Conservation (phyloP, 2,888 invertebrate species). For the Ophion obscuratus region DNA sequence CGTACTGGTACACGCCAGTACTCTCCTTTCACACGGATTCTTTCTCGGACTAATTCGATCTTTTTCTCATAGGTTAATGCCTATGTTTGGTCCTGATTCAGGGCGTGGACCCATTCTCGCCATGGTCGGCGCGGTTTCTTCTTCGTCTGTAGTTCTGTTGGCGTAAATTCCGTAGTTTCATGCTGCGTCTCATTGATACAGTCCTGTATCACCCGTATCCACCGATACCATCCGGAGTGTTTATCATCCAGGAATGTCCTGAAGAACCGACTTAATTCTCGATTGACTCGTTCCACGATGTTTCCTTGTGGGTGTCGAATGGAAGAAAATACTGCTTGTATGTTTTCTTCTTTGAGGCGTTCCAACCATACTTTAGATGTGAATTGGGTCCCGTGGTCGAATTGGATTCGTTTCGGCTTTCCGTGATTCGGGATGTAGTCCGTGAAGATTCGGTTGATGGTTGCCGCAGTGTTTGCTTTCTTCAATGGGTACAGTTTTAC, state of each 20-base stretch:
- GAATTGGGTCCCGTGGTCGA: slow-evolving; percentile 35
- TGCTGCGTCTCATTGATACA: slow-evolving; percentile 25
- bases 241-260: not conserved
- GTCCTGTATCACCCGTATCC: not conserved
- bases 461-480: not conserved
- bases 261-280: slow-evolving; percentile 20
- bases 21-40: slow-evolving; percentile 5
- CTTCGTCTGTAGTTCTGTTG: too few species aligned
- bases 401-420: slow-evolving; percentile 22
- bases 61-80: not conserved
- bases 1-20: too few species aligned
- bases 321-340: slow-evolving; percentile 7
- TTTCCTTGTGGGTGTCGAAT: slow-evolving; percentile 36
- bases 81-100: too few species aligned
- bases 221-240: slow-evolving; percentile 19
- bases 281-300: slow-evolving; percentile 6
- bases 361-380: not conserved
- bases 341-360: not conserved
- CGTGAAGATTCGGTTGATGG: not conserved
- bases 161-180: not conserved
- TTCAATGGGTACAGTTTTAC: not conserved
- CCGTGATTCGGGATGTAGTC: slow-evolving; percentile 17
- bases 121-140: too few species aligned
- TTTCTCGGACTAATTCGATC: not conserved
- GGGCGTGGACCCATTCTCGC: too few species aligned